These are phyloP conservation scores for Lepidurus packardi DNA, from an alignment of 1,140 invertebrate genomes.

Conservation along the genomic window DNA sequence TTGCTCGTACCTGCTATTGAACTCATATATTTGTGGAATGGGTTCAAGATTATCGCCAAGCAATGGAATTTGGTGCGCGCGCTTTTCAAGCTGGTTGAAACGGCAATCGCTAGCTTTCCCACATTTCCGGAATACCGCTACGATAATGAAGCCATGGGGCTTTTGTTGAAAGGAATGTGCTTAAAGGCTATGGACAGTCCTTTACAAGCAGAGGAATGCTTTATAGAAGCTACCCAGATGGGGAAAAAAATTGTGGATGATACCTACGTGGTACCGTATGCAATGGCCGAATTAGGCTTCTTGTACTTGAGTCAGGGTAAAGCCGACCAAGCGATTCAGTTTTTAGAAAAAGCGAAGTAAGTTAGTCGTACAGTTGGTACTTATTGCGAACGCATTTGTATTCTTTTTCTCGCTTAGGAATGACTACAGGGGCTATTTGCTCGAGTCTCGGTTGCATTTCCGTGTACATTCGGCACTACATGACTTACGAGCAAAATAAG, in stretches of 20 bases:
- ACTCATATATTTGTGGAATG: slow-evolving; percentile 89
- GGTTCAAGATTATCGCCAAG: slow-evolving; percentile 76
- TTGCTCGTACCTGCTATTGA: slow-evolving; percentile 78
- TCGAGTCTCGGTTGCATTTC: slow-evolving; percentile 88
- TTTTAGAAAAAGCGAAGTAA: slow-evolving; percentile 79
- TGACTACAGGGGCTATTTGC: slow-evolving; percentile 79
- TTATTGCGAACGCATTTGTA: slow-evolving; percentile 25
- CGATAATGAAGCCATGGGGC: slow-evolving; percentile 71
- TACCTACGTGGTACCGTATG: slow-evolving; percentile 77
- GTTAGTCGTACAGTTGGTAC: slow-evolving; percentile 36
- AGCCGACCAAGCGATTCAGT: slow-evolving; percentile 58
- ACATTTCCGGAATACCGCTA: slow-evolving; percentile 49
- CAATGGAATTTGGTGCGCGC: slow-evolving; percentile 59
- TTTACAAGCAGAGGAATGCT: slow-evolving; percentile 67
- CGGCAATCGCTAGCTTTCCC: slow-evolving; percentile 46
- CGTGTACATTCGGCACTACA: slow-evolving; percentile 73
- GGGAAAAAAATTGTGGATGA: slow-evolving; percentile 78
- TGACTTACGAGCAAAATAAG: slow-evolving; percentile 43
- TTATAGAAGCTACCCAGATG: slow-evolving; percentile 59
- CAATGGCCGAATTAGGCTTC: slow-evolving; percentile 76
- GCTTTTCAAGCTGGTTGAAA: slow-evolving; percentile 67
- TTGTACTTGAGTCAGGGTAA: slow-evolving; percentile 64
- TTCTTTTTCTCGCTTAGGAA: slow-evolving; percentile 56
- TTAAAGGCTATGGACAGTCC: slow-evolving; percentile 64
- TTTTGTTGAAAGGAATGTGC: slow-evolving; percentile 77